Evolutionary conservation across 2,113 vertebrate species (phyloP).

Genomic region (Pterocles orientalis): DNA sequence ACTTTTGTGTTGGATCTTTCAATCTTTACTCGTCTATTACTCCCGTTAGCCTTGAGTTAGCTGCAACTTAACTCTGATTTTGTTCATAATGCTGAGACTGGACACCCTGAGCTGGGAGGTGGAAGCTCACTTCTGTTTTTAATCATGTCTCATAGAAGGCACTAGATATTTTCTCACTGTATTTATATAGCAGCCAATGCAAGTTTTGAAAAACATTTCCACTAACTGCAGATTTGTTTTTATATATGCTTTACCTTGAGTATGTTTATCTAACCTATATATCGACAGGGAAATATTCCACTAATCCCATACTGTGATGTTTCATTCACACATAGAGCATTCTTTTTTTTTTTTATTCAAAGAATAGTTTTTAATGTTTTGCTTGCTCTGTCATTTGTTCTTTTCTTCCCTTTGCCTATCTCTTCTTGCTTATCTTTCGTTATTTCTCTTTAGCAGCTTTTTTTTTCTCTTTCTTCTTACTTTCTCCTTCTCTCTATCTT

Average conservation of each 20-base stretch:
- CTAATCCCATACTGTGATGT: not conserved
- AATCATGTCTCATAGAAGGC: slow-evolving; percentile 49
- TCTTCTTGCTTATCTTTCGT: not conserved
- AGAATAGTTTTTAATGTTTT: not conserved
- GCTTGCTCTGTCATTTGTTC: not conserved
- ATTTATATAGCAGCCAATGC: slow-evolving; percentile 68
- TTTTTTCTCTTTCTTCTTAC: slow-evolving; percentile 2
- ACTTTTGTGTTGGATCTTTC: not conserved
- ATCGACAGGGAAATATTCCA: not conserved
- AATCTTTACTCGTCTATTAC: not conserved
- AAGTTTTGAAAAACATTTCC: slow-evolving; percentile 66
- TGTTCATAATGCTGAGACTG: slow-evolving; percentile 22
- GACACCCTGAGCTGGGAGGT: slow-evolving; percentile 61
- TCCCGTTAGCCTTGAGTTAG: not conserved
- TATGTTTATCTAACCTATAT: not conserved
- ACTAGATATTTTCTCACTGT: slow-evolving; percentile 73
- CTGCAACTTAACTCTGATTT: slow-evolving; percentile 48
- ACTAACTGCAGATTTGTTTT: slow-evolving; percentile 16
- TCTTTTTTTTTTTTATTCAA: not conserved
- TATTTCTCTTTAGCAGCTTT: not conserved
- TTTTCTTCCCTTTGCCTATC: not conserved
- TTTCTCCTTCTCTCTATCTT: slow-evolving; percentile 39
- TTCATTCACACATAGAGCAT: not conserved
- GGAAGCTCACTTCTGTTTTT: slow-evolving; percentile 50
- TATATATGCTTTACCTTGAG: not conserved